Base-by-base conservation (phyloP, 1,140 invertebrate genomes). In the Hormaphis cornu region DNA sequence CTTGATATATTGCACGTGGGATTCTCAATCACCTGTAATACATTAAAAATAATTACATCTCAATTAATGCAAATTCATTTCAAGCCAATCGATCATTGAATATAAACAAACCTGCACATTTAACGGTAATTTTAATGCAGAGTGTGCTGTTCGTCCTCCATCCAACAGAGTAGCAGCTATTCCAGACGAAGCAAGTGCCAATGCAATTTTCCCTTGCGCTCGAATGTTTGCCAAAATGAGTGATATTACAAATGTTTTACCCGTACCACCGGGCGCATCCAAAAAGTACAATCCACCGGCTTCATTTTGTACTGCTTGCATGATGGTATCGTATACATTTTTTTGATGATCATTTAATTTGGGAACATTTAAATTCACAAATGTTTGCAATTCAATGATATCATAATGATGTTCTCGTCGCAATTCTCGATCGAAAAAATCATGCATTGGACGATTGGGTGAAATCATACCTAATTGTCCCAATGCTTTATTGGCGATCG, bases 71-170 rank as follows among this genome's bases (percentile, higher is more conserved):
- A 30, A 8, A 54, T 46, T 74, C 53, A 50, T 54, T 18, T 20
- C 10, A 12, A 35, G 73, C 69, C n/a, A 37, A 37, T 37, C 35
- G 35, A 37, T 37, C 7, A 37, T 8, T 37, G 14, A 37, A 37
- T 37, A 37, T 14, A 37, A 37, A 37, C 35, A 37, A 37, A 37
- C 20, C 42, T 33, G 74, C 59, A 14, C 80, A 28, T 74, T 75
- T 20, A 73, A 63, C 69, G 77, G 76, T 22, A 80, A 58, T 72
- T 76, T 76, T 26, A 81, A 77, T 20, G 71, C 63, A 16, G 76
- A 77, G 74, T 82, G 79, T 14, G 76, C 75, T 9, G 79, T 82
- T 73, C 73, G 70, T 24, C 78, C 79, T 26, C 76, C 73, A 9
- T 73, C 56, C 26, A 81, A 53, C 8, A 80, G 70, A 10, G 76